Conservation (phyloP, 2,797 vertebrate genomes). For the Naso thynnoides region DNA sequence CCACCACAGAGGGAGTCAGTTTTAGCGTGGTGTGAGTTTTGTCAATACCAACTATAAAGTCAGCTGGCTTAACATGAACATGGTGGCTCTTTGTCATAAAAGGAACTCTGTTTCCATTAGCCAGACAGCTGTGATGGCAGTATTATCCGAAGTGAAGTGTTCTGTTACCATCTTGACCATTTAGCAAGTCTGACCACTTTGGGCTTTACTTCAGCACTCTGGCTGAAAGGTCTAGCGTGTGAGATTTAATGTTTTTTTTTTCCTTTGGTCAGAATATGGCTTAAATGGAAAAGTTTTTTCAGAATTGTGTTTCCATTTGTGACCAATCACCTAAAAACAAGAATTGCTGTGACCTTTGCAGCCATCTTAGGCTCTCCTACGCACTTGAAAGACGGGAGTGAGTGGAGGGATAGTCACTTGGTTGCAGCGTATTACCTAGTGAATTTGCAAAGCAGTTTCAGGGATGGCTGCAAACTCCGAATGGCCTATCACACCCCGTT, state of each 20-base stretch:
- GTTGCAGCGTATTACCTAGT: too few relatives aligned
- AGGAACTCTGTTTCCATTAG: slow-evolving; percentile 44
- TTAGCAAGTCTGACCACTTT: background rate
- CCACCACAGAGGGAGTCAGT: background rate
- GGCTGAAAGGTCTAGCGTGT: too few relatives aligned
- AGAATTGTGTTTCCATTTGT: too few relatives aligned
- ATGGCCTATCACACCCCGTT: slow-evolving; percentile 37
- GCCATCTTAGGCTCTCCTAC: too few relatives aligned
- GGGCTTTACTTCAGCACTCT: too few relatives aligned
- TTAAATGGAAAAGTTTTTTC: too few relatives aligned
- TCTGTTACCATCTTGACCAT: slow-evolving; percentile 23
- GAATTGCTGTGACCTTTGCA: too few relatives aligned
- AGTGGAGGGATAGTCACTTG: too few relatives aligned
- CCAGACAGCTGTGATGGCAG: slow-evolving; percentile 23
- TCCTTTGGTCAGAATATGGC: too few relatives aligned
- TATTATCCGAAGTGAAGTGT: slow-evolving; percentile 5
- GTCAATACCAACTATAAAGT: slow-evolving; percentile 20
- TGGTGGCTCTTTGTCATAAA: slow-evolving; percentile 48
- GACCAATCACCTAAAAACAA: too few relatives aligned
- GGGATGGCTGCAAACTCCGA: slow-evolving; percentile 37
- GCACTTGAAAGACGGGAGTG: too few relatives aligned
- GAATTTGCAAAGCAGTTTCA: slow-evolving; percentile 13
- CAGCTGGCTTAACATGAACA: slow-evolving; percentile 39
- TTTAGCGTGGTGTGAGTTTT: slow-evolving; percentile 13
- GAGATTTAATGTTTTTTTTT: too few relatives aligned